Base-by-base conservation (phyloP, 1,140 invertebrate species). In the Eriocheir sinensis region DNA sequence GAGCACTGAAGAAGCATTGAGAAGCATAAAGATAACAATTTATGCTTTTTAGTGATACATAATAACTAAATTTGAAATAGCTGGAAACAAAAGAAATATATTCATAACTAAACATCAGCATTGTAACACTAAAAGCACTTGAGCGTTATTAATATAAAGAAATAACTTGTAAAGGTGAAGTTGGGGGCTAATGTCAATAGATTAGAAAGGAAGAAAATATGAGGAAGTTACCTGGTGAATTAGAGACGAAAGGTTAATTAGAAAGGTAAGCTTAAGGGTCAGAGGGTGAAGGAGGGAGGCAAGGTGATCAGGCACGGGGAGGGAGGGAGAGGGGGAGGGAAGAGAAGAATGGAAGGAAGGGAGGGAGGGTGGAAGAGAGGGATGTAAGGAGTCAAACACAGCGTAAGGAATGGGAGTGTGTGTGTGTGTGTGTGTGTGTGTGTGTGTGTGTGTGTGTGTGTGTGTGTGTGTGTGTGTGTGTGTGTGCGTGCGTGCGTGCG, bases 391-490 rank as follows among this genome's bases (percentile, higher is more conserved):
- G 60, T 15, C n/a, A 72, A 15, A 15, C n/a, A 72, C n/a, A n/a
- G 60, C n/a, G 60, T 72, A 72, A 0, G n/a, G 60, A n/a, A n/a
- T 72, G 15, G 60, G 60, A 72, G n/a, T 1, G 60, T 72, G 60
- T 83, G 27, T 8, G 80, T 81, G 60, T 72, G 60, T 72, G 60
- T 72, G 60, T 72, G 60, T 72, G 60, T 72, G 60, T 72, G 60
- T 72, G 60, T 72, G 60, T 72, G 60, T 72, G 60, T 72, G 60
- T 72, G 60, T 72, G 60, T 72, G 60, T 72, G 60, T 72, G 60
- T 72, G 60, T 72, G 60, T 72, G 60, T 72, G 60, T 72, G 60
- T 81, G 60, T 72, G 60, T 72, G 60, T 72, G 60, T 72, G 60
- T 72, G 60, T 72, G 60, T 72, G 27, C 60, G 27, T 27, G 27